phyloP scores from a whole-genome alignment of 2,797 vertebrate species.

The Fundulus diaphanus region DNA sequence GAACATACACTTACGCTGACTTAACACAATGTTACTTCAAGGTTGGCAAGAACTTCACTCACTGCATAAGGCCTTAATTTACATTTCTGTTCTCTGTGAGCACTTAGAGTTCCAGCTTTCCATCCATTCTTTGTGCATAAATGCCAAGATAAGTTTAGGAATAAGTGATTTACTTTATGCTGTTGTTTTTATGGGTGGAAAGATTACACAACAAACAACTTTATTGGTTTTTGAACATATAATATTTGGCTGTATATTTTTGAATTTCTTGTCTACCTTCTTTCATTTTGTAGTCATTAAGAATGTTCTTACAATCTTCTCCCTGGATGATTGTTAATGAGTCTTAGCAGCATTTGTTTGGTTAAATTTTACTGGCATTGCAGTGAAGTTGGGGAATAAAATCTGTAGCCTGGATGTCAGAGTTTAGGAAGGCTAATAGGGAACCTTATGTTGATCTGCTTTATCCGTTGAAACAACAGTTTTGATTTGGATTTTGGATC shows the following conservation, averaged over 20 bases:
- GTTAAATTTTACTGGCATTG: neutral
- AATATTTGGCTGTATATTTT: neutral
- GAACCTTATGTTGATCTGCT: neutral
- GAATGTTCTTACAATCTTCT: neutral
- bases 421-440: neutral
- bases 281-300: neutral
- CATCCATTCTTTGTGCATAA: neutral
- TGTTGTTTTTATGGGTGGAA: too few relatives aligned
- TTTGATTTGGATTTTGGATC: neutral
- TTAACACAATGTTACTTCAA: conserved; percentile 7
- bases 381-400: neutral
- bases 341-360: neutral
- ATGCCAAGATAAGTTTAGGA: too few relatives aligned
- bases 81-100: conserved; percentile 45
- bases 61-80: conserved; percentile 14
- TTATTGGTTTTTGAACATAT: neutral
- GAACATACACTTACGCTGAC: conserved; percentile 2
- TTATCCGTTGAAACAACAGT: too few relatives aligned
- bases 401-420: neutral
- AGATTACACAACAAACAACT: too few relatives aligned
- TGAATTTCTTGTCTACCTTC: neutral
- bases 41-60: conserved; percentile 15
- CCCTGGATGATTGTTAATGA: neutral
- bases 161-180: too few relatives aligned
- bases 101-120: neutral